Conservation (phyloP, 2,113 vertebrate genomes). For the Chlamydotis undulata region DNA sequence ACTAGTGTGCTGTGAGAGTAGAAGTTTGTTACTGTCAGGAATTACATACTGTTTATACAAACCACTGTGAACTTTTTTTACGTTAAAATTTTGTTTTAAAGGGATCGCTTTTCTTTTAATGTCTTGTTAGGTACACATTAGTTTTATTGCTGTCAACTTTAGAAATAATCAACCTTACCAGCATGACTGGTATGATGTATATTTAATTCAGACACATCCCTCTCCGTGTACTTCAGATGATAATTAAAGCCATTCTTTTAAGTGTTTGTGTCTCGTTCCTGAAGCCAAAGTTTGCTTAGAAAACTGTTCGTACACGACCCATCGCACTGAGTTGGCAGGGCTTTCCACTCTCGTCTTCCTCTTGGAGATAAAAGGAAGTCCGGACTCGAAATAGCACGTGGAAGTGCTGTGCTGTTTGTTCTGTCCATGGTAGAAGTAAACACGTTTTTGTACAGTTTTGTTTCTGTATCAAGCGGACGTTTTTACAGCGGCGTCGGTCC, state of each 20-base stretch:
- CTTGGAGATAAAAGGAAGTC: constrained; percentile 54
- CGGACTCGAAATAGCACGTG: constrained; percentile 61
- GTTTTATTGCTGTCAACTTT: constrained; percentile 72
- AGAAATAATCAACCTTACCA: constrained; percentile 67
- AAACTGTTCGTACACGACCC: background rate
- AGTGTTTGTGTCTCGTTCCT: constrained; percentile 76
- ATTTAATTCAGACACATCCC: constrained; percentile 77
- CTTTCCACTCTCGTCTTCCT: background rate
- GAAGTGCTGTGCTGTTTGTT: constrained; percentile 55
- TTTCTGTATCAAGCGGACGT: constrained; percentile 30
- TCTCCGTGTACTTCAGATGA: constrained; percentile 65
- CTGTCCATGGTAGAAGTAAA: constrained; percentile 44
- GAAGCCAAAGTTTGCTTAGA: constrained; percentile 76
- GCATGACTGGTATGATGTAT: constrained; percentile 75
- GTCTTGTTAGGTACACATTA: constrained; percentile 69
- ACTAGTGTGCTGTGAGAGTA: constrained; percentile 74
- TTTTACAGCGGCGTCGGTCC: constrained; percentile 36
- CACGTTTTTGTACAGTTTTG: constrained; percentile 67
- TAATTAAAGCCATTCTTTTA: constrained; percentile 83
- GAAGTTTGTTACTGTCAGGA: constrained; percentile 69
- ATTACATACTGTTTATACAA: constrained; percentile 76
- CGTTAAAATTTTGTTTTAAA: constrained; percentile 74
- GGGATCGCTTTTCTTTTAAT: constrained; percentile 75
- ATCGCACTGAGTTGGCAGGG: background rate
- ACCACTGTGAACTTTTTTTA: constrained; percentile 84